Base-by-base conservation (phyloP, 2,797 vertebrate genomes). In the Anas bernieri region DNA sequence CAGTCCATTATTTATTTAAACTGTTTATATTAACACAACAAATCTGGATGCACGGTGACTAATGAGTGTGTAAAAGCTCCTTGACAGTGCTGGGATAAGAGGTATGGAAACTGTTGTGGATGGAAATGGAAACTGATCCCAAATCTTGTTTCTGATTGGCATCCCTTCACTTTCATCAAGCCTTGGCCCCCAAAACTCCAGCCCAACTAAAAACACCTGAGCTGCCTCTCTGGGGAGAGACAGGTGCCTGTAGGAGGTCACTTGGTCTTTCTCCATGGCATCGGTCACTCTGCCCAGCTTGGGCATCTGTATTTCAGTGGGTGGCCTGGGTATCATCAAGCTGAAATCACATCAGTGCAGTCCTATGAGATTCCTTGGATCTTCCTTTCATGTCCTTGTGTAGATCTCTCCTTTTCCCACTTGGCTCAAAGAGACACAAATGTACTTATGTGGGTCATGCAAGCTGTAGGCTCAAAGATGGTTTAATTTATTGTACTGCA, bases 261-360 rank as follows among this genome's bases (percentile, higher is more conserved):
- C 18, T 83, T 0, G 0, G 4, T 78, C 15, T 78, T 61, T 31
- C 73, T 76, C 39, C 14, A 3, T 46, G 30, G 17, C 18, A 26
- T 23, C 15, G 31, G 45, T 35, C 20, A 31, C 11, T 3, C 2
- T 54, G 58, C 12, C 48, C 50, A 86, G 7, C 7, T 21, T 70
- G 62, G 83, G 17, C 20, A 79, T 37, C 9, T 79, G 31, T 18
- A 39, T 11, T 87, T 79, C 14, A 5, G 3, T 25, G 43, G 1
- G 13, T 72, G 26, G 25, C 52, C 22, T 31, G 46, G 11, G 14
- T n/a, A 25, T 50, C 23, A 20, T 20, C 13, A 81, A 81, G 28
- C 13, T 68, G 46, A 74, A 83, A 75, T 68, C 39, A 48, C 43
- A 31, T 9, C 1, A 8, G 21, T 21, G 13, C 52, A 84, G 56